Base-by-base conservation (phyloP, 2,888 invertebrate genomes). In the Masnerella sp. region DNA sequence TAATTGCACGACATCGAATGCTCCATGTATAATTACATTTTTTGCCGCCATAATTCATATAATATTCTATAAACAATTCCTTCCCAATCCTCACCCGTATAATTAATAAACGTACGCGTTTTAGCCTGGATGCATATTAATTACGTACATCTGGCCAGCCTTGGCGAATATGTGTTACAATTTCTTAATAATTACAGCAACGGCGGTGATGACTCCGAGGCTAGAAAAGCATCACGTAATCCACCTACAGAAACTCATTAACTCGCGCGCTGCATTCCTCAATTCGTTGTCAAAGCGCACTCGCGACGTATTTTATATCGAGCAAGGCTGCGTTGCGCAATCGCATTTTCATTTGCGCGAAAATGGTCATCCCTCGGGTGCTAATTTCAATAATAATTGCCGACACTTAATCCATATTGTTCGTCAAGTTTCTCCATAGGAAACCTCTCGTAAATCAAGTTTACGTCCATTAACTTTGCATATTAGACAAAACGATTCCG, bases 81-180 rank as follows among this genome's bases (percentile, higher is more conserved):
- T 12, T 5, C 12, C 28, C 2, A 54, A 54, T 28, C n/a, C 11
- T 58, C 49, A 40, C 61, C 49, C 49, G n/a, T 61, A 17, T 38
- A 49, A 62, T 62, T 42, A 40, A 47, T 38, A 14, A 36, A 36
- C 11, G 5, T 47, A 36, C 38, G 11, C 42, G n/a, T 17, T n/a
- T 30, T 32, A 51, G 40, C 40, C 49, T 67, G n/a, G 15, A 56
- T 54, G 8, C 54, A 54, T 47, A 40, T 28, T 9, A 47, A 59
- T 28, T 47, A 12, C 15, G n/a, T 9, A 22, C 20, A 17, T 28
- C 17, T 8, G 14, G 17, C 8, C 28, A 42, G 32, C 58, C 67
- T 56, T 67, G 56, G 36, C 49, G 51, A 67, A 51, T 51, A 38
- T 68, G 51, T 59, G 68, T 59, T 52, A 68, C 68, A n/a, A 68